Conservation (phyloP, 1,140 invertebrate genomes). For the Pentalonia nigronervosa region DNA sequence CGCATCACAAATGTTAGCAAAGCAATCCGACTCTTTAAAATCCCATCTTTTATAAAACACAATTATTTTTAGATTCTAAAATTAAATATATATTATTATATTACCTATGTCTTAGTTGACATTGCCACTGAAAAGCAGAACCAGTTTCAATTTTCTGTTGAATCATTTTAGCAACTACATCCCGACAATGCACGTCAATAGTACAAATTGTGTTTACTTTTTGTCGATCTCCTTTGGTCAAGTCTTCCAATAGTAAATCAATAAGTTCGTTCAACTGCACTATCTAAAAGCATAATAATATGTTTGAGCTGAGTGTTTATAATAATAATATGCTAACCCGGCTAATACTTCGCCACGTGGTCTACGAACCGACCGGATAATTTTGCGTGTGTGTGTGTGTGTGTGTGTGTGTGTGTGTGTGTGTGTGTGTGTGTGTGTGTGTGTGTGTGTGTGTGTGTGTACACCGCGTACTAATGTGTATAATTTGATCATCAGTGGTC, state of each 20-base stretch:
- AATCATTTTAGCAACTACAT: slow-evolving; percentile 88
- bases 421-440: no score
- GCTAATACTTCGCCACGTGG: no score
- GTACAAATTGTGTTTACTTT: slow-evolving; percentile 97
- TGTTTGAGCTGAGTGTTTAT: not conserved
- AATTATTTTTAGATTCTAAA: not conserved
- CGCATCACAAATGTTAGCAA: slow-evolving; percentile 91
- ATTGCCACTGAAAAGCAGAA: slow-evolving; percentile 90
- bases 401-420: no score
- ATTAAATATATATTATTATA: not conserved
- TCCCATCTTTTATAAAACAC: slow-evolving; percentile 73
- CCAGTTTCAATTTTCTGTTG: slow-evolving; percentile 80
- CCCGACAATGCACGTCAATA: slow-evolving; percentile 89
- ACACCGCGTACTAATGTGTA: no score
- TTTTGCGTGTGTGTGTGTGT: no score
- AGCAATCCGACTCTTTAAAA: slow-evolving; percentile 81
- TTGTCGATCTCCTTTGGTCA: slow-evolving; percentile 83
- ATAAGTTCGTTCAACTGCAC: slow-evolving; percentile 83
- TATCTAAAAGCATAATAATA: slow-evolving; percentile 65
- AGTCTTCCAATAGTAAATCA: slow-evolving; percentile 79
- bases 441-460: no score
- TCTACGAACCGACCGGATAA: no score
- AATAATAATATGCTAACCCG: no score
- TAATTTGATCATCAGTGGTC: no score
- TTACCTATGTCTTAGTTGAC: slow-evolving; percentile 83